Percentiles rank a stretch among this genome's conserved stretches.
These are phyloP conservation scores for Parnassius smintheus DNA, from an alignment of 2,888 invertebrate genomes.

Conservation along the genomic window DNA sequence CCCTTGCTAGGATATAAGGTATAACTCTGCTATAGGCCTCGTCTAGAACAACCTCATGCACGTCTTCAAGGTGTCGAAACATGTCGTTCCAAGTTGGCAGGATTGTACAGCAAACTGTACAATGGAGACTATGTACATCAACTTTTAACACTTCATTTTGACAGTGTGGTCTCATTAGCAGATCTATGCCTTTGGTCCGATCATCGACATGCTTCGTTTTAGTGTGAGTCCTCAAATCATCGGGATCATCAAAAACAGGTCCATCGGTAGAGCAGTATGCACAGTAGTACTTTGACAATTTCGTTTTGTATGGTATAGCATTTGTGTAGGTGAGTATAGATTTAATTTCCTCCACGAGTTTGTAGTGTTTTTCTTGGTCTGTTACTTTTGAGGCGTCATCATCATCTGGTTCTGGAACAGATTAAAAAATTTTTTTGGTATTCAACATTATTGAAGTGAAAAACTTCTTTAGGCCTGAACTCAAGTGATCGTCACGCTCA, in stretches of 20 bases:
- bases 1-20: slow-evolving; percentile 54
- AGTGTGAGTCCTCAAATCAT: slow-evolving; percentile 49
- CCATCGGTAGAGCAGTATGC: slow-evolving; percentile 49
- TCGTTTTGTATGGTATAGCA: slow-evolving; percentile 54
- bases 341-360: slow-evolving; percentile 49
- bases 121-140: slow-evolving; percentile 49
- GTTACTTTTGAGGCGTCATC: slow-evolving; percentile 7
- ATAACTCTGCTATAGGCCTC: slow-evolving; percentile 51
- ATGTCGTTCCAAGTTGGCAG: slow-evolving; percentile 50
- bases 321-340: slow-evolving; percentile 51
- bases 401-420: slow-evolving; percentile 25
- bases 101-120: slow-evolving; percentile 42
- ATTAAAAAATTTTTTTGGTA: not conserved
- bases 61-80: slow-evolving; percentile 49
- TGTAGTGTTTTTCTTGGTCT: slow-evolving; percentile 31
- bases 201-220: slow-evolving; percentile 40
- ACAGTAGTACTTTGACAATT: slow-evolving; percentile 45
- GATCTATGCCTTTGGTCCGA: slow-evolving; percentile 40
- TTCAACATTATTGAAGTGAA: not conserved
- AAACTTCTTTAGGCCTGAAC: too few species aligned
- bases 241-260: slow-evolving; percentile 43
- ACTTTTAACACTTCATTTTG: slow-evolving; percentile 55
- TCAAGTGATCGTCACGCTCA: too few species aligned
- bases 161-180: slow-evolving; percentile 49
- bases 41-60: slow-evolving; percentile 44